Evolutionary conservation across 1,140 invertebrate genomes (phyloP).

Genomic region (Homalodisca vitripennis): DNA sequence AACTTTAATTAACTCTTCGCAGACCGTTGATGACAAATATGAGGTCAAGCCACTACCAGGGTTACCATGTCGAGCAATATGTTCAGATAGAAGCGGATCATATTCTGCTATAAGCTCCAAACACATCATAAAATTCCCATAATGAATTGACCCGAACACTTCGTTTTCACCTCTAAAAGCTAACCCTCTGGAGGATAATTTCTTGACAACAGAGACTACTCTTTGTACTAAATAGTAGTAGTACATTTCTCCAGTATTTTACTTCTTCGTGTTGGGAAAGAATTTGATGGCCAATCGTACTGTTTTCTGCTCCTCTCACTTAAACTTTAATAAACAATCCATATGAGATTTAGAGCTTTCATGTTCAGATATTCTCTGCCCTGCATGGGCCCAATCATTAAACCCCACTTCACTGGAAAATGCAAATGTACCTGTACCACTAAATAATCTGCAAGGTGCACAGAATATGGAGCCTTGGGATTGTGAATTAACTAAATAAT

Average conservation of each 20-base stretch:
- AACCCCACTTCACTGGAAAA: not conserved
- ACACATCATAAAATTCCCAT: not conserved
- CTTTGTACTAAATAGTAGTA: too few relatives aligned
- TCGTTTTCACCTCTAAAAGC: not conserved
- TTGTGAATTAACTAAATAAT: not conserved
- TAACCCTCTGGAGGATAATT: not conserved
- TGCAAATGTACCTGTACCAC: not conserved
- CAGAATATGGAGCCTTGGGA: not conserved
- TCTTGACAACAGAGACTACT: not conserved
- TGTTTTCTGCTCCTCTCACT: not conserved
- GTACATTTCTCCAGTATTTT: not conserved
- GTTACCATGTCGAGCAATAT: not conserved
- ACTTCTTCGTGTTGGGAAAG: not conserved
- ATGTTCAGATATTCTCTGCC: not conserved
- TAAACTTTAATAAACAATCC: not conserved
- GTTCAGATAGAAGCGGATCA: not conserved
- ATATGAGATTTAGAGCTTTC: not conserved
- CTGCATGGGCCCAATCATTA: not conserved
- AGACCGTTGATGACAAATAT: too few relatives aligned
- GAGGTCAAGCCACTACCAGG: too few relatives aligned
- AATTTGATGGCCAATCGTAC: not conserved
- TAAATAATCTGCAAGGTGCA: not conserved
- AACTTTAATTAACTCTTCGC: too few relatives aligned
- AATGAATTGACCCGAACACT: not conserved
- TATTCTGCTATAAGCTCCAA: not conserved